Conservation (phyloP, 2,113 vertebrate genomes). For the Pogonocichla stellata region DNA sequence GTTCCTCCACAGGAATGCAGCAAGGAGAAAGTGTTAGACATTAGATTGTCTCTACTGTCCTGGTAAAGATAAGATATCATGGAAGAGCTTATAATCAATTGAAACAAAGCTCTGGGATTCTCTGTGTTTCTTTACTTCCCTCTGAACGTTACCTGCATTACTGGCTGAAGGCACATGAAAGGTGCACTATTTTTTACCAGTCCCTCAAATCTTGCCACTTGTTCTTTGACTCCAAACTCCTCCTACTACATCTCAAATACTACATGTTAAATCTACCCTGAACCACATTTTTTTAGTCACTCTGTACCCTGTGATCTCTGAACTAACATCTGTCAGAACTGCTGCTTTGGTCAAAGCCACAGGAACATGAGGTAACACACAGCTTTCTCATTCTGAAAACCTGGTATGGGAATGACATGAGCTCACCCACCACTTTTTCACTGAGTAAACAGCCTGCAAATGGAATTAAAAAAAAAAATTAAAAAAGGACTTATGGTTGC, state of each 20-base stretch:
- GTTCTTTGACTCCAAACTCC: not conserved
- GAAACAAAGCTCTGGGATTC: not conserved
- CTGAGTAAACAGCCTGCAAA: conserved; percentile 7
- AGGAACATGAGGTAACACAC: not conserved
- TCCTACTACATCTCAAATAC: not conserved
- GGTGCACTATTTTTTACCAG: not conserved
- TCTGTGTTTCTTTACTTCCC: not conserved
- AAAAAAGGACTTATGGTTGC: not conserved
- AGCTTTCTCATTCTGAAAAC: conserved; percentile 31
- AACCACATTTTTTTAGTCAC: not conserved
- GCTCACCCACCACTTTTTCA: conserved; percentile 29
- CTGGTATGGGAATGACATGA: not conserved
- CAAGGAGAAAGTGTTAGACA: conserved; percentile 32
- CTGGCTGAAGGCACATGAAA: not conserved
- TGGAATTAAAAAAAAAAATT: not conserved
- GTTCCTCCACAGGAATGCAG: conserved; percentile 18
- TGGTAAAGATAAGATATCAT: conserved; percentile 36
- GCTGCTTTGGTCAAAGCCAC: conserved; percentile 19
- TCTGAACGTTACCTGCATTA: not conserved
- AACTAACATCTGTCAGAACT: not conserved
- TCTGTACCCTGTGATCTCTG: not conserved
- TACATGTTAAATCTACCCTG: not conserved
- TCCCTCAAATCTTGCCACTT: not conserved
- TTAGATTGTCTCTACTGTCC: conserved; percentile 4
- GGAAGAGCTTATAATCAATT: not conserved